Base-by-base conservation (phyloP, 2,888 invertebrate genomes). In the Sturmia bella region DNA sequence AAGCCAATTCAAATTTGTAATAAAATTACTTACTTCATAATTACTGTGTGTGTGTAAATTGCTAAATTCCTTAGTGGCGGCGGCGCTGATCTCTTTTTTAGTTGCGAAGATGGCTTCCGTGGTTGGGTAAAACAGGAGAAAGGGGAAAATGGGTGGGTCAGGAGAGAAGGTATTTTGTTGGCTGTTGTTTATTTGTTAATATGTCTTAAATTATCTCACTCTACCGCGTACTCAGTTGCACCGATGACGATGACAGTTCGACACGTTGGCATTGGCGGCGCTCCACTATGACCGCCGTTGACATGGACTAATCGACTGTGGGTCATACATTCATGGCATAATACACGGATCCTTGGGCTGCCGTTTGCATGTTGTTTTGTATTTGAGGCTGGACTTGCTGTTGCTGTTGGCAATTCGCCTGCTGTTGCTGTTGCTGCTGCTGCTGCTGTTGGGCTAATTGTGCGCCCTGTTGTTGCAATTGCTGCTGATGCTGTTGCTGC, bases 301-400 rank as follows among this genome's bases (percentile, higher is more conserved):
- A 89, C 86, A 87, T 85, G 85, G 90, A 90, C 89, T 90, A 90
- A 88, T 90, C 90, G 76, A 87, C 92, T 89, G 93, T 92, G 88
- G 93, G 93, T 96, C 95, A 96, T 91, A 96, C 96, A 88, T 96
- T 96, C 96, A 96, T 96, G 54, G 96, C 95, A 88, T 96, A 96
- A 89, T 95, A 96, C 41, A 96, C 92, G 45, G 95, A 94, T 84
- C 90, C 89, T 83, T 89, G 88, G 3, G 87, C 85, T 4, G 87
- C 84, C 17, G 87, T 84, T 52, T 85, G 84, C 39, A 77, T 66
- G 50, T 74, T 82, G 52, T 79, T 84, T 76, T 80, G 81, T 39
- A 66, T 57, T 69, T 85, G 85, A 61, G 84, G 79, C 57, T 86
- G 86, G 6, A 84, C 83, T 19, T 85, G 86, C 9, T 85, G 85